Evolutionary conservation across 2,113 vertebrate species (phyloP).

Genomic region (Elephas maximus): DNA sequence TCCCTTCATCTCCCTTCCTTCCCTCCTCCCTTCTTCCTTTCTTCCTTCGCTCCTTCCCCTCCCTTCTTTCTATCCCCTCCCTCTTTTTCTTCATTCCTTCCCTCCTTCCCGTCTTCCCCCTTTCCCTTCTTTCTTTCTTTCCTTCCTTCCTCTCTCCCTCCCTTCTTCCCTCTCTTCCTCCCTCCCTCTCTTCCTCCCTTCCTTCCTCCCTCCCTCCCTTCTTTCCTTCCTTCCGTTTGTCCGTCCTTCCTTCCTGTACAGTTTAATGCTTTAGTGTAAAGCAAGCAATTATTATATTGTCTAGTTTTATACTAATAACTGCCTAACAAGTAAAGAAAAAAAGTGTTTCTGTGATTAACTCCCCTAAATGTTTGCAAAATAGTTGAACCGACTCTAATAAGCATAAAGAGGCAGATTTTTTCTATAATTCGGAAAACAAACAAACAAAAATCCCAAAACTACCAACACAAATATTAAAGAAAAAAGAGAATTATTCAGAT

Average conservation of each 20-base stretch:
- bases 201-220: neutral
- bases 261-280: neutral
- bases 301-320: neutral
- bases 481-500: neutral
- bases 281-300: fast-evolving
- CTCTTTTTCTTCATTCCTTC: too few relatives aligned
- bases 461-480: neutral
- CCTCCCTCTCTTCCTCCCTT: neutral
- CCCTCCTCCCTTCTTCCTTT: neutral
- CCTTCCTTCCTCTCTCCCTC: neutral
- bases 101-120: neutral
- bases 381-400: neutral
- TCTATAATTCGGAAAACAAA: neutral
- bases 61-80: too few relatives aligned
- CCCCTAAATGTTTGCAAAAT: neutral
- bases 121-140: too few relatives aligned
- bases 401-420: neutral
- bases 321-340: neutral
- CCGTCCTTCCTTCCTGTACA: fast-evolving
- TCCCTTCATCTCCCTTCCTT: too few relatives aligned
- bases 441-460: neutral
- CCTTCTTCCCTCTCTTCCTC: neutral
- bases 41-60: neutral
- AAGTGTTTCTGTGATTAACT: neutral
- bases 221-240: neutral